Base-by-base conservation (phyloP, 2,797 vertebrate genomes). In the Coregonus suidteri region DNA sequence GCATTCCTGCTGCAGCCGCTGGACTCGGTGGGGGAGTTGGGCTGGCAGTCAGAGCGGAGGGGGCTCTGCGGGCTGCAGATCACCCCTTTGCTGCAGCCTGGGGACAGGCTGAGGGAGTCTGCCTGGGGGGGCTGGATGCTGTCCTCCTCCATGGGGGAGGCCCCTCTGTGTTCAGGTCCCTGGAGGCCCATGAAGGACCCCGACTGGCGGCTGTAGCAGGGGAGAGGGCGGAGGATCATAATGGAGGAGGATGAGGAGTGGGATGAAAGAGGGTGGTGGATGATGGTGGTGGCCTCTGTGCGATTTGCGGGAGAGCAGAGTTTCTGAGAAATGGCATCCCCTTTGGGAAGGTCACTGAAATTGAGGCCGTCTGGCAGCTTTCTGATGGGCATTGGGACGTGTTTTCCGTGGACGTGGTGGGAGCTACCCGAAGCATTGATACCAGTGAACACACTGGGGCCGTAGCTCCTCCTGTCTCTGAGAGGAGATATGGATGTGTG, bases 1-100 rank as follows among this genome's bases (percentile, higher is more conserved):
- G 97, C 97, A 0, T 96, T 97, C 86, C 94, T 96, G 93, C 94
- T 96, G 93, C 97, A 97, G 94, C 98, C 97, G 91, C 96, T 97
- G 84, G 98, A 99, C 89, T 99, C 98, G 0, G 97, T 98, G 15
- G 97, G 98, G 0, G 98, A 99, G 90, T 99, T 98, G 76, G 98
- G 98, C 81, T 98, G 97, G 87, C 98, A 97, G 93, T 99, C 97
- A 0, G 97, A 99, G 79, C 97, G 95, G 79, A 96, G 96, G 0
- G 97, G 97, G 85, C 97, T 99, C 84, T 95, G 96, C 0, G 97
- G 97, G 80, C 96, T 97, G 47, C 96, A 94, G 3, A 91, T 90
- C 81, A 97, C 89, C 6, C 90, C 87, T 87, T 92, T 90, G 59
- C 77, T 82, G 20, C 89, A 92, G 52, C 85, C 82, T 0, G 80